These are phyloP conservation scores for Prochilodus magdalenae DNA, from an alignment of 2,113 vertebrate genomes.

Conservation along the genomic window DNA sequence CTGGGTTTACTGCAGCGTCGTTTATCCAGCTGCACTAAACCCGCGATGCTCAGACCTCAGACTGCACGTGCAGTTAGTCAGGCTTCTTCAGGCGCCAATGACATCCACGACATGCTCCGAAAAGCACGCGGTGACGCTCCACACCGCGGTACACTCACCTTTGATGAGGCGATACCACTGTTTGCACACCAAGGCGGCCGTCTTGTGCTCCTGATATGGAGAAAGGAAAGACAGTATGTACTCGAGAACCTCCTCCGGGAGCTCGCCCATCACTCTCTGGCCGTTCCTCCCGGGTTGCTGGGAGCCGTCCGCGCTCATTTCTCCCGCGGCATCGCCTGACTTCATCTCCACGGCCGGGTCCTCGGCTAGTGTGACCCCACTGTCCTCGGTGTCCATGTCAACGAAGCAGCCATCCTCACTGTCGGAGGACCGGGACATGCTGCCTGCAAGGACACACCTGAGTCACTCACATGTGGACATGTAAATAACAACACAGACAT, in stretches of 20 bases:
- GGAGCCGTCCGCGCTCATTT: conserved; percentile 65
- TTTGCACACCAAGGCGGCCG: conserved; percentile 95
- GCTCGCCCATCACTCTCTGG: conserved; percentile 85
- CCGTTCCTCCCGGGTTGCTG: conserved; percentile 52
- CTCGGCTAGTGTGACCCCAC: conserved; percentile 68
- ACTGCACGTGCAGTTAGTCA: too few species aligned
- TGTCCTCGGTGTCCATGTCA: conserved; percentile 92
- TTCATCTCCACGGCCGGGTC: conserved; percentile 75
- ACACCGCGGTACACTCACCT: too few species aligned
- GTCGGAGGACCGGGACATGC: conserved; percentile 92
- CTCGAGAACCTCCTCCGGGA: conserved; percentile 96
- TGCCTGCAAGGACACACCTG: conserved; percentile 59
- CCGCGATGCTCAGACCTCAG: too few species aligned
- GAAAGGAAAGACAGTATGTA: conserved; percentile 98
- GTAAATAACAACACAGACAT: not conserved
- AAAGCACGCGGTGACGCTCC: too few species aligned
- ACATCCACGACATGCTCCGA: too few species aligned
- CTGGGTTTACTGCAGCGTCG: too few species aligned
- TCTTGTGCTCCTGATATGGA: conserved; percentile 98
- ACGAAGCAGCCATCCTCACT: conserved; percentile 92
- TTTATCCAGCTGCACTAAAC: too few species aligned
- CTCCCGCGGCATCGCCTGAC: conserved; percentile 60
- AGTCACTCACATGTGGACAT: not conserved
- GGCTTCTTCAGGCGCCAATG: too few species aligned
- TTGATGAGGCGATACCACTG: conserved; percentile 99